Evolutionary conservation across 2,113 vertebrate species (phyloP), one percentile per base, ranked within the genome.

Genomic region (Mola mola): DNA sequence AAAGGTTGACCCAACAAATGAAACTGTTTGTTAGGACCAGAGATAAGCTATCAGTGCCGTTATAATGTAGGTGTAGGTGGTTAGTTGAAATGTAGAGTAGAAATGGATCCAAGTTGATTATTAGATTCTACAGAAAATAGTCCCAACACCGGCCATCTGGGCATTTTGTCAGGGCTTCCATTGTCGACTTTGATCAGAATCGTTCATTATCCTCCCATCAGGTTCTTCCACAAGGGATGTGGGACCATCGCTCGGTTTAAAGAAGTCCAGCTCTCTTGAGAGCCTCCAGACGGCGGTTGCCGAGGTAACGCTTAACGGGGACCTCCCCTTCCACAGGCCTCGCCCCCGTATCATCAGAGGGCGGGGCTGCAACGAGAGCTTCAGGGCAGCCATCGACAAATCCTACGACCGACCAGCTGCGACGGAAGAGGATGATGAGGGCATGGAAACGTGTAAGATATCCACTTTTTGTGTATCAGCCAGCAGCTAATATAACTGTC

Each of bases 251-350:
- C 89, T 99, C 64, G 97, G 97, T 55, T 85, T 99, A 71, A 98
- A 97, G 90, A 99, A 98, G 90, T 98, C 97, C 61, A 98, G 97
- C 86, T 99, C 97, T 0, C 90, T 99, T 5, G 97, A 99, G 88
- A 99, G 96, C 31, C 93, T 99, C 59, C 97, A 98, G 90, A 98
- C 97, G 0, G 97, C 97, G 0, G 95, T 99, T 0, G 97, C 97
- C 1, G 97, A 97, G 88, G 96, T 94, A 25, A 97, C 96, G 25
- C 88, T 96, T 69, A 97, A 98, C 0, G 95, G 97, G 16, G 96
- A 98, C 65, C 93, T 96, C 63, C 95, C 95, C 6, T 97, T 98
- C 89, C 96, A 98, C 86, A 93, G 97, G 67, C 96, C 96, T 0
- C 94, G 96, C 31, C 96, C 95, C 0, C 92, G 95, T 2, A 98